These are phyloP conservation scores for Oxycera nigricornis DNA, from an alignment of 2,888 invertebrate genomes.

Conservation along the genomic window DNA sequence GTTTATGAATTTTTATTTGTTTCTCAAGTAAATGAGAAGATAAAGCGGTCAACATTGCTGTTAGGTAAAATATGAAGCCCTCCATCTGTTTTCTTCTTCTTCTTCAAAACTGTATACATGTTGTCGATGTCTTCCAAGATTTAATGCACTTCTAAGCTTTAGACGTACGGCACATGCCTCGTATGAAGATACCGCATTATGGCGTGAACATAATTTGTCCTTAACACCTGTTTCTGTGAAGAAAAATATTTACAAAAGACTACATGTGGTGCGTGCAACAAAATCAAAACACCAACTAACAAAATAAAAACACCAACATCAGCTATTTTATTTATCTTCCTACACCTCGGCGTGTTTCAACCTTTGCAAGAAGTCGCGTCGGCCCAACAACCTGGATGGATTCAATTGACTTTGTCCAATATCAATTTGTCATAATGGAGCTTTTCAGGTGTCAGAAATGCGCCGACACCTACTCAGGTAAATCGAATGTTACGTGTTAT, in stretches of 20 bases:
- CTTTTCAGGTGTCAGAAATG: constrained; percentile 28
- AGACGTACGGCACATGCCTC: not conserved
- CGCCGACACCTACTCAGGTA: constrained; percentile 26
- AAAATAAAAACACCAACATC: not conserved
- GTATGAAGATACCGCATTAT: not conserved
- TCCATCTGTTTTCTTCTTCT: too few species aligned
- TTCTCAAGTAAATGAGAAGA: too few species aligned
- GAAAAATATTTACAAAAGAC: constrained; percentile 33
- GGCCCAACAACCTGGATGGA: not conserved
- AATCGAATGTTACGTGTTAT: not conserved
- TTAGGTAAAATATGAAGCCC: too few species aligned
- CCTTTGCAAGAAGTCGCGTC: not conserved
- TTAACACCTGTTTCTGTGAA: not conserved
- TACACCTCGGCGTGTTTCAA: not conserved
- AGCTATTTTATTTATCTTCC: not conserved
- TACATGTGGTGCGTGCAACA: constrained; percentile 1
- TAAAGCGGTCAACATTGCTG: too few species aligned
- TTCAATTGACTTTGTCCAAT: constrained; percentile 16
- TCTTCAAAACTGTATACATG: too few species aligned
- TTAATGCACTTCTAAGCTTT: not conserved
- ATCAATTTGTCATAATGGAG: constrained; percentile 33
- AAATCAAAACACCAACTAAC: constrained; percentile 37
- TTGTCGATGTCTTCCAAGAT: too few species aligned
- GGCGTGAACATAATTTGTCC: not conserved
- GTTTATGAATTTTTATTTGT: too few species aligned